A percentile compares a stretch with the other conserved stretches of the same genome.
These are phyloP conservation scores for Dysmachus trigonus DNA, from an alignment of 2,888 invertebrate genomes.

Conservation along the genomic window DNA sequence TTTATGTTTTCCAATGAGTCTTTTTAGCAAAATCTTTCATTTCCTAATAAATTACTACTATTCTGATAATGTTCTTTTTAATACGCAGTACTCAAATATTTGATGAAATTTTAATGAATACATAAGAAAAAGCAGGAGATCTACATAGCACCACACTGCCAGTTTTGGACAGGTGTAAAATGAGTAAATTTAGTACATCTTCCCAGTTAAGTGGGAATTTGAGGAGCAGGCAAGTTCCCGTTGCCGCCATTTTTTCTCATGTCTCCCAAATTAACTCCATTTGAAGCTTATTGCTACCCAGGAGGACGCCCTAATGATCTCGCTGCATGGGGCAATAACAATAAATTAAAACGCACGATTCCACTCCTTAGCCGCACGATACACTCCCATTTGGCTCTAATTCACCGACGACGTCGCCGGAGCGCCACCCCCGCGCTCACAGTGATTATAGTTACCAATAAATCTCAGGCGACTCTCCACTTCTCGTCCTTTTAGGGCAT, in stretches of 20 bases:
- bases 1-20: no score
- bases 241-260: background rate
- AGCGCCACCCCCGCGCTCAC: background rate
- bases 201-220: background rate
- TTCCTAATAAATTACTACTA: background rate
- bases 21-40: no score
- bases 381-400: background rate
- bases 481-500: background rate
- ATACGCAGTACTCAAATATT: background rate
- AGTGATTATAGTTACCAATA: background rate
- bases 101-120: background rate
- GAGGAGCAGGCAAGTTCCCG: background rate
- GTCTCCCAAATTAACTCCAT: background rate
- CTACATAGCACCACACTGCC: background rate
- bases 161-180: background rate
- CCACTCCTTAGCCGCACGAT: background rate
- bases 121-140: background rate
- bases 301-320: background rate
- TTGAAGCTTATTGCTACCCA: background rate
- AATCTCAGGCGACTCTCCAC: conserved; percentile 16
- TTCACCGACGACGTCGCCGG: background rate
- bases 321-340: background rate
- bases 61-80: background rate
- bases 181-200: background rate
- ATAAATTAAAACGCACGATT: background rate